Evolutionary conservation across 1,140 invertebrate species (phyloP), one percentile per base, ranked within the genome.

Genomic region (Papilio xuthus): DNA sequence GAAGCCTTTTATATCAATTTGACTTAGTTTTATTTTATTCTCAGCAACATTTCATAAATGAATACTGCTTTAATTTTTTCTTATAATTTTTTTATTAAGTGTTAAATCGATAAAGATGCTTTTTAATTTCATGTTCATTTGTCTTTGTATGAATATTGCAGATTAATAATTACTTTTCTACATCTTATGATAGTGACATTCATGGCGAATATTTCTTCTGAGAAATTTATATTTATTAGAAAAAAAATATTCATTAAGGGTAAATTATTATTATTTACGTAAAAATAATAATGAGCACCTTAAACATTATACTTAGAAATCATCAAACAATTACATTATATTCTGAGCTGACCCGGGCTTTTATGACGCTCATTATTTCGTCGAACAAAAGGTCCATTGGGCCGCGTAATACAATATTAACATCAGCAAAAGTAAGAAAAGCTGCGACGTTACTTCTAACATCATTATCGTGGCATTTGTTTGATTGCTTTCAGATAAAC

Each of bases 401-500:
- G 76, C 37, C 32, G 47, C 56, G 50, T 32, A 75, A 67, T 79
- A 78, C 72, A 76, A 84, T 78, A 80, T 82, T 79, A 80, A 84
- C 79, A 80, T 82, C 81, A 81, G 81, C 81, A 80, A 80, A 82
- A 81, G 82, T 81, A 81, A 82, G 80, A 75, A 79, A 85, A 80
- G 77, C 77, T 77, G 56, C 73, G 79, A 70, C 47, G 67, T 81
- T 75, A 67, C 74, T 72, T 77, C 44, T 86, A 83, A 87, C 83
- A 82, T 88, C 85, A 88, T 89, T 88, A 89, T 83, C 80, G 69
- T 71, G 56, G 53, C 84, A 81, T 85, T 86, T 88, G 84, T 89
- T 88, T 89, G 88, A 89, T 89, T 89, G 86, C 81, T 86, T 80
- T 75, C 79, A 85, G 86, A 89, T 86, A 89, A 84, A 82, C 80